Evolutionary conservation across 2,888 invertebrate genomes (phyloP).

Genomic region (Thumatha senex): DNA sequence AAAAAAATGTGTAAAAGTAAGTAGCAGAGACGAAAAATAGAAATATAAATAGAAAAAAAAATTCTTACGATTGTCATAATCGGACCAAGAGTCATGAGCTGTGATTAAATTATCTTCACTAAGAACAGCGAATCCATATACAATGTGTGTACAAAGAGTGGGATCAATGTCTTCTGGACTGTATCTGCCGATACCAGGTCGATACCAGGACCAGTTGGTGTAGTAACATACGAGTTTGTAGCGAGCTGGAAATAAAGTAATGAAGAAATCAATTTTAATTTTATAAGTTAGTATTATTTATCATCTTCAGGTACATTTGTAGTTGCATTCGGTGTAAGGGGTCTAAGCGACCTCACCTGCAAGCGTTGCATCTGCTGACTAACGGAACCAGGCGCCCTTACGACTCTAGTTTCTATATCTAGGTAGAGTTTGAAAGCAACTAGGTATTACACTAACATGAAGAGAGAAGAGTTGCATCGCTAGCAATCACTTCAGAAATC

Average conservation of each 20-base stretch:
- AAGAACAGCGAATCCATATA: slow-evolving; percentile 97
- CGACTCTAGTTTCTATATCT: too few species aligned
- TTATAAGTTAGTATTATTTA: too few species aligned
- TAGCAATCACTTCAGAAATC: too few species aligned
- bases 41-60: background rate
- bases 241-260: slow-evolving; percentile 81
- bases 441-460: too few species aligned
- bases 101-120: slow-evolving; percentile 91
- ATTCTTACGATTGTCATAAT: slow-evolving; percentile 91
- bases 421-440: too few species aligned
- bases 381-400: too few species aligned
- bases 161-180: slow-evolving; percentile 94
- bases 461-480: too few species aligned
- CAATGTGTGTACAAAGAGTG: slow-evolving; percentile 94
- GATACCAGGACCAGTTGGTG: slow-evolving; percentile 97
- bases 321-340: too few species aligned
- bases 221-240: slow-evolving; percentile 95
- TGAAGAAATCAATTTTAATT: background rate
- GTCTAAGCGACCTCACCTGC: too few species aligned
- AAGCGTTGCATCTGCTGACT: too few species aligned
- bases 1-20: background rate
- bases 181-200: slow-evolving; percentile 91
- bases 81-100: slow-evolving; percentile 95
- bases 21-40: background rate
- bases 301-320: too few species aligned